These are phyloP conservation scores for Argyresthia albistria DNA, from an alignment of 2,888 invertebrate species.

Conservation along the genomic window DNA sequence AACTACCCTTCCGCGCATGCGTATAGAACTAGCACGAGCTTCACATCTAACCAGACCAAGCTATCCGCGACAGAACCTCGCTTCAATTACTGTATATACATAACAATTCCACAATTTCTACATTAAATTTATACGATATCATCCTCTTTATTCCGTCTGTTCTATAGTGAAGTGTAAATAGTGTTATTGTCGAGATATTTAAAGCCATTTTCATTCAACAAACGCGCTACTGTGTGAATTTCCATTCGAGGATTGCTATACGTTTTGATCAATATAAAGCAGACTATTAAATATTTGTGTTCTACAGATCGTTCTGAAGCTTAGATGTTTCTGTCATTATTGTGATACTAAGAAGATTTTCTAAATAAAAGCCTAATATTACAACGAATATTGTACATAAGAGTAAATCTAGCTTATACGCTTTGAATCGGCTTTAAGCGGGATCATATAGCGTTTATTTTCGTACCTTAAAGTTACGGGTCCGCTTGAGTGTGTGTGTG, in stretches of 20 bases:
- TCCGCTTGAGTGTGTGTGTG: constrained; percentile 12
- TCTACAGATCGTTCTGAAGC: constrained; percentile 15
- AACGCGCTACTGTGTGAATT: constrained; percentile 5
- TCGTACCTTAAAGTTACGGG: constrained; percentile 21
- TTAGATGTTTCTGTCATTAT: constrained; percentile 9
- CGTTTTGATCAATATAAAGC: constrained; percentile 57
- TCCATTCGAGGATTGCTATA: constrained; percentile 18
- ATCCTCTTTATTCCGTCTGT: constrained; percentile 56
- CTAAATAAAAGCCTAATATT: constrained; percentile 13
- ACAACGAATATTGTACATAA: constrained; percentile 34
- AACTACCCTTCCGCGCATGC: constrained; percentile 59
- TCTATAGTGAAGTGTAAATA: constrained; percentile 7
- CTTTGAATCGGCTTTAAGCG: constrained; percentile 10
- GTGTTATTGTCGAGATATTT: neutral
- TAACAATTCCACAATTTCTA: constrained; percentile 50
- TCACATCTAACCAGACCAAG: constrained; percentile 48
- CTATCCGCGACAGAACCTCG: constrained; percentile 58
- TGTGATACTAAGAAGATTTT: constrained; percentile 13
- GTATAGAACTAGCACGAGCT: constrained; percentile 34
- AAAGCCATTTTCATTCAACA: neutral
- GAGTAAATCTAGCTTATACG: constrained; percentile 27
- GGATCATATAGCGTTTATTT: constrained; percentile 21
- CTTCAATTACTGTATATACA: constrained; percentile 59
- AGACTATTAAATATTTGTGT: constrained; percentile 66
- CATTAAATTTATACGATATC: constrained; percentile 41